phyloP scores from a whole-genome alignment of 2,113 vertebrate species.

The Rhabdornis inornatus region DNA sequence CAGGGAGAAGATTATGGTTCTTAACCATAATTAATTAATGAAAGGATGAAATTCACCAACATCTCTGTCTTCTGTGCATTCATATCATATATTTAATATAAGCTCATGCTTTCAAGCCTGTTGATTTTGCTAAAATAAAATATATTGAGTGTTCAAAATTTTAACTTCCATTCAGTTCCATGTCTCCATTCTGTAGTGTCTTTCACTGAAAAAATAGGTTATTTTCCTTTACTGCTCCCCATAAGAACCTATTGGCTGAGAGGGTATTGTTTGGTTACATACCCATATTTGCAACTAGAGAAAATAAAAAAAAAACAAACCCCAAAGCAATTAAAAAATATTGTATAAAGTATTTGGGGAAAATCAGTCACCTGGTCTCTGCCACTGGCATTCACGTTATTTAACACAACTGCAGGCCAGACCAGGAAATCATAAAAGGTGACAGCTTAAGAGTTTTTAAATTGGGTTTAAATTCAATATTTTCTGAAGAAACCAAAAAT shows the following conservation, averaged over 20 bases:
- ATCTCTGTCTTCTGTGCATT: not conserved
- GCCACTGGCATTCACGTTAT: too few species aligned
- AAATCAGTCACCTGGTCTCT: not conserved
- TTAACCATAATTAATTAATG: not conserved
- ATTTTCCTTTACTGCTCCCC: not conserved
- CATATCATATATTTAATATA: rapidly evolving
- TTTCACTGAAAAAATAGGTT: not conserved
- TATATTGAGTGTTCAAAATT: not conserved
- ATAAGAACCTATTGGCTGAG: not conserved
- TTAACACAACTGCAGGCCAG: not conserved
- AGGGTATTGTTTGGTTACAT: not conserved
- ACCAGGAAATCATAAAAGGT: not conserved
- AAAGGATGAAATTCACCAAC: not conserved
- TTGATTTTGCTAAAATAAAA: not conserved
- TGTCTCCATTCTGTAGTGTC: not conserved
- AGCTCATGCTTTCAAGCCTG: not conserved
- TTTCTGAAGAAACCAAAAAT: not conserved
- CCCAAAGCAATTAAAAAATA: not conserved
- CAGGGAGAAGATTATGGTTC: not conserved
- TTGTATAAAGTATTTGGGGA: not conserved
- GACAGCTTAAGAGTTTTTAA: not conserved
- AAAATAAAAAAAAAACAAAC: not conserved
- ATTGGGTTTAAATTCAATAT: not conserved
- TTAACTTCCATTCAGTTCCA: not conserved
- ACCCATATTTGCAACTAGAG: not conserved